Conservation (phyloP, 2,888 invertebrate species). For the Microplitis manilae region DNA sequence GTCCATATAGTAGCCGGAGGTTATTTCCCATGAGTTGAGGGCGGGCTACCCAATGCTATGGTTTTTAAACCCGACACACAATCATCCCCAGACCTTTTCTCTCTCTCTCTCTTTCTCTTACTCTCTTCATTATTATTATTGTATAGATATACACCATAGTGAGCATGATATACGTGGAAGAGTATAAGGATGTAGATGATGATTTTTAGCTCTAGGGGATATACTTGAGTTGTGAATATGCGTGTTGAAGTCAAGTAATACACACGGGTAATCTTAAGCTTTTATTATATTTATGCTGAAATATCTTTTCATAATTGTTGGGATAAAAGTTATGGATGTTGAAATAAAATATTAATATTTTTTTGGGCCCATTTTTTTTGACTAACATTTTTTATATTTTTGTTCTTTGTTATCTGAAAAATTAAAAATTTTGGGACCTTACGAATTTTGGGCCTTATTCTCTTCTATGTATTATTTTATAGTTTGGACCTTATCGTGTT, state of each 20-base stretch:
- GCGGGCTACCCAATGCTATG: conserved; percentile 48
- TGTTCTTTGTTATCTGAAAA: no score
- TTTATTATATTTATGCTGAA: neutral
- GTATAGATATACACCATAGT: neutral
- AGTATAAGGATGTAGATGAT: neutral
- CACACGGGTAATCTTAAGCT: neutral
- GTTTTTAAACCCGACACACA: neutral
- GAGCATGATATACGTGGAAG: neutral
- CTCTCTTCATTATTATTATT: neutral
- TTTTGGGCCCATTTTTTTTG: no score
- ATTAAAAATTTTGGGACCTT: no score
- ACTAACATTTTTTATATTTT: no score
- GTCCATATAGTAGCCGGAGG: conserved; percentile 55
- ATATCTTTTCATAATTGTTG: neutral
- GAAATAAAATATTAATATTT: no score
- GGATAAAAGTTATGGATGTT: neutral
- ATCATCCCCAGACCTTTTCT: neutral
- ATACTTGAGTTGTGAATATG: neutral
- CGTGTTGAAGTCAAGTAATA: neutral
- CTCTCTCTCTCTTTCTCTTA: neutral
- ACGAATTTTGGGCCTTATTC: no score
- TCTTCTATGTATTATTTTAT: no score
- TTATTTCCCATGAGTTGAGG: conserved; percentile 67
- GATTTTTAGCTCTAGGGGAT: neutral
- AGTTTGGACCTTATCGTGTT: no score